Base-by-base conservation (phyloP, 2,797 vertebrate species). In the Sebastes itinus region DNA sequence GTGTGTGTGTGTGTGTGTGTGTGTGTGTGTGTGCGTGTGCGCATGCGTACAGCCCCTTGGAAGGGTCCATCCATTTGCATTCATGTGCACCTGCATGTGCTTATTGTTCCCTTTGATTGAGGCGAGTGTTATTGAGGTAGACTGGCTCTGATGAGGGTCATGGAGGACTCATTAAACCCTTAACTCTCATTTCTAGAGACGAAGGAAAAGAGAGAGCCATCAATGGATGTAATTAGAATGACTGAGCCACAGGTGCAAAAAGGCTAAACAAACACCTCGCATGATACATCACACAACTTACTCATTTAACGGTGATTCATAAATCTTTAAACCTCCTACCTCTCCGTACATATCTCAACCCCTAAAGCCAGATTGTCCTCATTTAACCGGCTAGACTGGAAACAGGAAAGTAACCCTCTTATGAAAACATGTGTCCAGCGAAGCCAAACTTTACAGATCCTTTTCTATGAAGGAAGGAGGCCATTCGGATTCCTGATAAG, bases 111-210 rank as follows among this genome's bases (percentile, higher is more conserved):
- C 76, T 72, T 78, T 87, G 87, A 90, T 85, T 83, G 85, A 82
- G 61, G 72, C 42, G 68, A 79, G 68, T 56, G 35, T 86, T 80
- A 88, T 79, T 84, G 80, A 90, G 71, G 79, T 77, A 75, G 87
- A 88, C 79, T 49, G 80, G 77, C 80, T 90, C 75, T 90, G 85
- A 90, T 89, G 79, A 89, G 88, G 86, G 86, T 90, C 89, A 88
- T 75, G 61, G 33, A 77, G 61, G 62, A 88, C 72, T 88, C 85
- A 94, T 92, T 92, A 88, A 90, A 89, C 83, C 70, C 80, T 90
- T 77, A 85, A 84, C 84, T 90, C 68, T 77, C 32, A 80, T 82
- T 92, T 85, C 72, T 73, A 38, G 75, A 80, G 64, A 80, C 46
- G 56, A 59, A 74, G 72, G 14, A 74, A 75, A 80, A 84, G 72